Conservation (phyloP, 2,113 vertebrate genomes). For the Athene cunicularia region DNA sequence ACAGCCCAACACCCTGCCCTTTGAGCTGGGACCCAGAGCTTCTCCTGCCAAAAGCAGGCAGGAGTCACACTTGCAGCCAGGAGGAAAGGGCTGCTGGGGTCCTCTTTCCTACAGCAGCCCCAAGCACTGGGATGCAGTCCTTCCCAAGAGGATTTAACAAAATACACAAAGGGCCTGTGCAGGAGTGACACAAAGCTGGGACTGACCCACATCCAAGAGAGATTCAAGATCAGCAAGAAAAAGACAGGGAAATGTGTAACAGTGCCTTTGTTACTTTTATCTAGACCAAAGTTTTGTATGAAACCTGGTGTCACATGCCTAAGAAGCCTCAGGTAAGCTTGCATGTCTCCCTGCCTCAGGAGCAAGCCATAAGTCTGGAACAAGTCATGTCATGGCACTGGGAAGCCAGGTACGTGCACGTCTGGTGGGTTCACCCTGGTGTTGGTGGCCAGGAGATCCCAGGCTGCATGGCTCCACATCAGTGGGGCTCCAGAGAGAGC, state of each 20-base stretch:
- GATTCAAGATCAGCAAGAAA: background rate
- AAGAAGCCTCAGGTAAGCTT: background rate
- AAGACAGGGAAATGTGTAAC: background rate
- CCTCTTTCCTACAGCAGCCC: background rate
- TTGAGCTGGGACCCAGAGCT: background rate
- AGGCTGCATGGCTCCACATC: background rate
- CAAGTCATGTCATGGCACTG: background rate
- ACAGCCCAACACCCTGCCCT: background rate
- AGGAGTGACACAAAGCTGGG: background rate
- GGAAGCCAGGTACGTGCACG: background rate
- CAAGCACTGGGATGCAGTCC: background rate
- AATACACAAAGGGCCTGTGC: background rate
- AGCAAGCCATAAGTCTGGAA: background rate
- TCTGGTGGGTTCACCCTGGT: background rate
- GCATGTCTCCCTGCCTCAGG: background rate
- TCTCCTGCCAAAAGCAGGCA: background rate
- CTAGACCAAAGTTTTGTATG: background rate
- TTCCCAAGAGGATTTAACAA: background rate
- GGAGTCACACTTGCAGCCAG: background rate
- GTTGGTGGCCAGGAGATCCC: background rate
- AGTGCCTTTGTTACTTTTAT: background rate
- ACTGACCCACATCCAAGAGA: background rate
- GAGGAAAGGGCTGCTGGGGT: background rate
- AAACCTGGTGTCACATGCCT: background rate
- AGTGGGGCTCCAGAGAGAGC: rapidly evolving